phyloP scores from a whole-genome alignment of 2,113 vertebrate species.

The Calyptommatus sinebrachiatus region DNA sequence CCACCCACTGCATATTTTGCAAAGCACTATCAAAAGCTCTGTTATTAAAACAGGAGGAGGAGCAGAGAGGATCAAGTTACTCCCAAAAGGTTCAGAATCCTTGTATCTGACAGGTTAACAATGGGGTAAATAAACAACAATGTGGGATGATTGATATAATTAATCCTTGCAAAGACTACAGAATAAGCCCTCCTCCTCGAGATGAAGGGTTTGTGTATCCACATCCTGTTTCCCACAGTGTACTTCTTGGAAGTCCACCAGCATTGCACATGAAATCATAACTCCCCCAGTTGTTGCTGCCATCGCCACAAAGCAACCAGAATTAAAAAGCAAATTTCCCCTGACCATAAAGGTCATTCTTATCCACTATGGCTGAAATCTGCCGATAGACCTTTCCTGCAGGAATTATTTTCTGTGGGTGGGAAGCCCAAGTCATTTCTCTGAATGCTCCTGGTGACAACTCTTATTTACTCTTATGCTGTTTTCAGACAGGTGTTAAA shows the following conservation, averaged over 20 bases:
- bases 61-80: not conserved
- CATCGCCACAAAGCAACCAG: not conserved
- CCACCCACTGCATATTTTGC: too few relatives aligned
- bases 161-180: not conserved
- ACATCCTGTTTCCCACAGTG: slow-evolving; percentile 7
- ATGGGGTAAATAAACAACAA: not conserved
- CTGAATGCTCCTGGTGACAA: not conserved
- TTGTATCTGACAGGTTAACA: not conserved
- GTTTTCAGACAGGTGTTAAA: too few relatives aligned
- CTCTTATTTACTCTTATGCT: too few relatives aligned
- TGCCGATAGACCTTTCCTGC: not conserved
- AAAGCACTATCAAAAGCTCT: too few relatives aligned
- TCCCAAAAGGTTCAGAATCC: not conserved
- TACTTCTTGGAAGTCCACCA: not conserved
- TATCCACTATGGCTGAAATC: not conserved
- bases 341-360: not conserved
- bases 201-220: not conserved
- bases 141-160: not conserved
- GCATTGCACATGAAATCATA: not conserved
- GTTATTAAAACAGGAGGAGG: not conserved
- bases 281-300: not conserved
- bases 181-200: not conserved
- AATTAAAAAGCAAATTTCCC: not conserved
- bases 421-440: not conserved
- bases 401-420: not conserved